phyloP scores from a whole-genome alignment of 2,888 invertebrate species.

The Xestobium rufovillosum region DNA sequence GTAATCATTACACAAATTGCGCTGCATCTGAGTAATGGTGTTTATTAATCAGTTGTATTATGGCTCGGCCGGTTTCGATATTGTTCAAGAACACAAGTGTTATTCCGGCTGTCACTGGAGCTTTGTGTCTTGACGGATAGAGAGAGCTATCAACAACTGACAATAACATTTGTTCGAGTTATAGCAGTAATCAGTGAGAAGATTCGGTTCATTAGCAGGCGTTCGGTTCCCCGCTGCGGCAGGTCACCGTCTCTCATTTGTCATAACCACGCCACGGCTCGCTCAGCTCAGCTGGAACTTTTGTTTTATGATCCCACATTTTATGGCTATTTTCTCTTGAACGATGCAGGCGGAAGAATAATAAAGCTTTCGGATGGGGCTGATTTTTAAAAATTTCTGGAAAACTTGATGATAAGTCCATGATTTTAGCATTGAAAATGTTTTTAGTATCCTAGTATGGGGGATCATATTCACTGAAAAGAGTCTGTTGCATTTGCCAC shows the following conservation, averaged over 20 bases:
- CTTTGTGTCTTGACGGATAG: constrained; percentile 39
- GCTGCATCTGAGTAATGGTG: constrained; percentile 26
- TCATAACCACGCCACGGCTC: constrained; percentile 35
- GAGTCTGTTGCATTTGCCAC: too few relatives aligned
- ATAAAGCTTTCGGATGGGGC: too few relatives aligned
- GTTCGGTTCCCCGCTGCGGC: constrained; percentile 33
- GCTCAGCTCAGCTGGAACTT: constrained; percentile 23
- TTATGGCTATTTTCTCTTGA: too few relatives aligned
- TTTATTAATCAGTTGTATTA: constrained; percentile 36
- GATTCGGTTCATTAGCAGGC: constrained; percentile 37
- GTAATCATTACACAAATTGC: constrained; percentile 13
- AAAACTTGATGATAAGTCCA: too few relatives aligned
- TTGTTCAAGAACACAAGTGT: constrained; percentile 32
- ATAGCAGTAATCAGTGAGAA: constrained; percentile 35
- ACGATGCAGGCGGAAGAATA: too few relatives aligned
- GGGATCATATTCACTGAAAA: too few relatives aligned
- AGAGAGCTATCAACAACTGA: constrained; percentile 40
- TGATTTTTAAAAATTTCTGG: too few relatives aligned
- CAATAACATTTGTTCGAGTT: constrained; percentile 38
- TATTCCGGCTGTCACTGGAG: constrained; percentile 33
- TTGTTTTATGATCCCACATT: too few relatives aligned
- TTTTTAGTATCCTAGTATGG: too few relatives aligned
- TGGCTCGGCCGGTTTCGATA: constrained; percentile 32
- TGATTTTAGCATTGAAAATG: too few relatives aligned
- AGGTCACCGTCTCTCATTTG: constrained; percentile 41